Evolutionary conservation across 2,888 invertebrate species (phyloP).

Genomic region (Gonocerus acuteangulatus): DNA sequence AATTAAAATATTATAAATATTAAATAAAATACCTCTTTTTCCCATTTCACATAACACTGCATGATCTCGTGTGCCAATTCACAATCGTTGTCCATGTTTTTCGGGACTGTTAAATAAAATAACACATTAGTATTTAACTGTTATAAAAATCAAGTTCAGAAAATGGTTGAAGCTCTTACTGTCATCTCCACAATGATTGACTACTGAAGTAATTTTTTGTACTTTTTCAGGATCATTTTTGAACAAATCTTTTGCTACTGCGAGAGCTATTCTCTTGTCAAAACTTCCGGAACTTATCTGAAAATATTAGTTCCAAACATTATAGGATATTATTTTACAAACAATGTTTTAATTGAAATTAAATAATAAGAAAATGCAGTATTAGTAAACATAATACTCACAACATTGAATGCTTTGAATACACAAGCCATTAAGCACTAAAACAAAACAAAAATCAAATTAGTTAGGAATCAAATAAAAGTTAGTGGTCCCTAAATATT

Average conservation of each 20-base stretch:
- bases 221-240: slow-evolving; percentile 31
- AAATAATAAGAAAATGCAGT: neutral
- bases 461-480: no score
- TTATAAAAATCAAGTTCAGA: no score
- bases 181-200: slow-evolving; percentile 31
- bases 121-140: no score
- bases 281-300: slow-evolving; percentile 30
- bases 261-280: slow-evolving; percentile 29
- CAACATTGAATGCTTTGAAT: slow-evolving; percentile 28
- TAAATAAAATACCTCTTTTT: slow-evolving; percentile 28
- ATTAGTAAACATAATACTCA: slow-evolving; percentile 10
- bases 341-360: neutral
- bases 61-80: slow-evolving; percentile 31
- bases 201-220: slow-evolving; percentile 25
- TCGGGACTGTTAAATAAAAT: slow-evolving; percentile 25
- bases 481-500: no score
- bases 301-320: neutral
- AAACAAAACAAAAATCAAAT: slow-evolving; percentile 15
- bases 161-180: no score
- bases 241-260: slow-evolving; percentile 27
- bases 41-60: slow-evolving; percentile 31
- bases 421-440: slow-evolving; percentile 33
- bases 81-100: slow-evolving; percentile 32
- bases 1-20: no score
- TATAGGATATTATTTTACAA: neutral